Conservation (phyloP, 1,140 invertebrate genomes). For the Parasteatoda tepidariorum region DNA sequence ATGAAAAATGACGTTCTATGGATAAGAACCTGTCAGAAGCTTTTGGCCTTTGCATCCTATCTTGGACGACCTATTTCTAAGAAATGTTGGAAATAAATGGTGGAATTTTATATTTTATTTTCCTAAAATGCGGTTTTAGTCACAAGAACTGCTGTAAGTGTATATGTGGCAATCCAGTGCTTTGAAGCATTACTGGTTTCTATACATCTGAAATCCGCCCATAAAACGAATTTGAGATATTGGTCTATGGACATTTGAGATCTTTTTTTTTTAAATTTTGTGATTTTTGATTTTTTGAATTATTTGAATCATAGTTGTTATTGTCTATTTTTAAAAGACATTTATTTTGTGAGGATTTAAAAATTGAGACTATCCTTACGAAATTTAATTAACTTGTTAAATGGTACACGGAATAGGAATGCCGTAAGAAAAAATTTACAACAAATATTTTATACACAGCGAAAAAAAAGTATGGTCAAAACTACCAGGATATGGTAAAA, state of each 20-base stretch:
- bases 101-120: background rate
- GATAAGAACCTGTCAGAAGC: constrained; percentile 36
- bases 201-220: background rate
- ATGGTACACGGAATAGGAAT: no score
- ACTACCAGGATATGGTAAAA: no score
- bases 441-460: no score
- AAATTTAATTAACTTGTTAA: no score
- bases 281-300: background rate
- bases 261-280: background rate
- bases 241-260: background rate
- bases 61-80: constrained; percentile 35
- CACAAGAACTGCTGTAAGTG: background rate
- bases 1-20: constrained; percentile 29
- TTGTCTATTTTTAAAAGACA: no score
- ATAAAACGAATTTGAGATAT: background rate
- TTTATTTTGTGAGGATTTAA: no score
- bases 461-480: no score
- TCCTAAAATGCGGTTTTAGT: background rate
- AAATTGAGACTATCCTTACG: no score
- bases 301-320: no score
- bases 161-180: background rate
- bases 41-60: constrained; percentile 32
- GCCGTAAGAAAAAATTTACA: no score
- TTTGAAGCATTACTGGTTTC: background rate
- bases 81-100: background rate